A percentile compares a stretch with the other conserved stretches of the same genome.
These are phyloP conservation scores for Chloroceryle aenea DNA, from an alignment of 2,113 vertebrate species.

Conservation along the genomic window DNA sequence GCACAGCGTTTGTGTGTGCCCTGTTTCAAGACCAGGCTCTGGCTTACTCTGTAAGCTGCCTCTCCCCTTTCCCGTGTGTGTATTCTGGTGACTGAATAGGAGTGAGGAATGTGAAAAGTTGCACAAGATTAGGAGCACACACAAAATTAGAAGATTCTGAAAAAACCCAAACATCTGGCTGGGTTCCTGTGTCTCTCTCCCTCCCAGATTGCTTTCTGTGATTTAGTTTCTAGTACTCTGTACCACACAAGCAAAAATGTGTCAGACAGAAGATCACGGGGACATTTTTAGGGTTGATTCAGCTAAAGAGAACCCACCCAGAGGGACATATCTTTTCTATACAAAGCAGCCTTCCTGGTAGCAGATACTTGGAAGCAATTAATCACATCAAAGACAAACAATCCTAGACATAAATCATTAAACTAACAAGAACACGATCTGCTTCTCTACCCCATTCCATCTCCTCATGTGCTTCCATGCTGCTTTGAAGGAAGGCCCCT, in stretches of 20 bases:
- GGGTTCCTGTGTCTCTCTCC: background rate
- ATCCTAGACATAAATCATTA: constrained; percentile 17
- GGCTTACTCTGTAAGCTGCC: background rate
- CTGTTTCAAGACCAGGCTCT: background rate
- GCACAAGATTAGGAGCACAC: background rate
- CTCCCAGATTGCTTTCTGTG: background rate
- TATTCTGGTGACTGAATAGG: background rate
- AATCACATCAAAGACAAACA: constrained; percentile 36
- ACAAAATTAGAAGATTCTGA: background rate
- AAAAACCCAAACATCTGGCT: background rate
- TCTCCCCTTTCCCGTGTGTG: background rate
- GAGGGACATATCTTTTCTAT: background rate
- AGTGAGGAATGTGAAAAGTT: background rate
- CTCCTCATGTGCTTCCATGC: background rate
- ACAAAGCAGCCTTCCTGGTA: background rate
- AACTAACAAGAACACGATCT: constrained; percentile 3
- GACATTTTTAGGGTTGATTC: background rate
- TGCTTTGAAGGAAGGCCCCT: background rate
- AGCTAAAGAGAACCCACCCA: background rate
- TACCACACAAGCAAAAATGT: background rate
- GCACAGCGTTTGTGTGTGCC: background rate
- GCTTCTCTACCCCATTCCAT: background rate
- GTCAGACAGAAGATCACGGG: background rate
- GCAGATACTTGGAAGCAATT: constrained; percentile 17
- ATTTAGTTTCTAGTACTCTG: background rate